Conservation (phyloP, 2,888 invertebrate species). For the Branchipolynoe longqiensis region DNA sequence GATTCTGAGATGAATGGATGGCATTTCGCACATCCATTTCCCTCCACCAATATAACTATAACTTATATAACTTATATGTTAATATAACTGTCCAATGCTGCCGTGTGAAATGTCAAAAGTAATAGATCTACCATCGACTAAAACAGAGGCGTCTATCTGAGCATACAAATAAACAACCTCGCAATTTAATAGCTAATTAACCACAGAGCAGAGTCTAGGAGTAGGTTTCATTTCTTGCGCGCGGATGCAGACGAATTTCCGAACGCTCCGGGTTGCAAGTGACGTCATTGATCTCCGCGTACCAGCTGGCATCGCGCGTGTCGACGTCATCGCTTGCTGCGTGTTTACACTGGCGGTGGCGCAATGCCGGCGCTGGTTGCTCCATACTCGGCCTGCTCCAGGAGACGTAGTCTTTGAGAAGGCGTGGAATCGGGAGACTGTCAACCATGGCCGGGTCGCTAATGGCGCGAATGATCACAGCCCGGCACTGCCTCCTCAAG, state of each 20-base stretch:
- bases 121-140: too few species aligned
- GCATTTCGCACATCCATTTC: too few species aligned
- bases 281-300: background rate
- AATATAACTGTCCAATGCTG: too few species aligned
- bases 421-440: background rate
- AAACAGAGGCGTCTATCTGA: too few species aligned
- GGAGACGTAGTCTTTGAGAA: background rate
- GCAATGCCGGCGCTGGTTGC: background rate
- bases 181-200: too few species aligned
- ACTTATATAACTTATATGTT: too few species aligned
- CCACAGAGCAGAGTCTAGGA: too few species aligned
- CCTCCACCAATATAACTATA: too few species aligned
- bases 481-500: slow-evolving; percentile 29
- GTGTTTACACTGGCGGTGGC: background rate
- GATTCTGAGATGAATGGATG: too few species aligned
- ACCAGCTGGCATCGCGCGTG: slow-evolving; percentile 23
- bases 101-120: too few species aligned
- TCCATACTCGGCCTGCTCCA: background rate
- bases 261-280: background rate
- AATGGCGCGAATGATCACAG: background rate
- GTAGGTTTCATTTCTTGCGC: slow-evolving; percentile 34
- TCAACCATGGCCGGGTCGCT: background rate
- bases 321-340: background rate
- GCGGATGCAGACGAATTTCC: slow-evolving; percentile 19
- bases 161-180: too few species aligned